Evolutionary conservation across 2,888 invertebrate genomes (phyloP).

Genomic region (Thumatha senex): DNA sequence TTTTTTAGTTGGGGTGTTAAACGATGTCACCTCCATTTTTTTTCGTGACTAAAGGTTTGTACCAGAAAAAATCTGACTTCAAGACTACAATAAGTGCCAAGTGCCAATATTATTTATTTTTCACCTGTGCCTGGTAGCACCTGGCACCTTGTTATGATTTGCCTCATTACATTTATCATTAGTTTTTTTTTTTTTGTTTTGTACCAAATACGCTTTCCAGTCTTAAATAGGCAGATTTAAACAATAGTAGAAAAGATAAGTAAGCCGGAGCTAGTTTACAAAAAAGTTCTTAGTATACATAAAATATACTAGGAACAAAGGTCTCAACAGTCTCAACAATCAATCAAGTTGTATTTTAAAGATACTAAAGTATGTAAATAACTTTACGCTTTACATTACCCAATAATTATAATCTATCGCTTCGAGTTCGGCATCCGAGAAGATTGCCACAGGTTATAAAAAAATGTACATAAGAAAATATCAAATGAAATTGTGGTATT

Average conservation of each 20-base stretch:
- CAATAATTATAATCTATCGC: no score
- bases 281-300: not conserved
- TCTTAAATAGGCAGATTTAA: no score
- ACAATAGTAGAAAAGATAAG: no score
- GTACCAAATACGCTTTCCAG: not conserved
- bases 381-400: no score
- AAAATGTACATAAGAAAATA: no score
- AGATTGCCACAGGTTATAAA: no score
- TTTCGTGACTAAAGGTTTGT: slow-evolving; percentile 40
- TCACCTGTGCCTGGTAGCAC: slow-evolving; percentile 33
- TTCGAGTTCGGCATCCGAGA: no score
- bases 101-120: slow-evolving; percentile 33
- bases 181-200: not conserved
- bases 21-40: slow-evolving; percentile 9
- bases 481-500: no score
- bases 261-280: no score
- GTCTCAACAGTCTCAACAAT: no score
- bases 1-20: no score
- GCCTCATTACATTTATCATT: slow-evolving; percentile 1
- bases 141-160: slow-evolving; percentile 24
- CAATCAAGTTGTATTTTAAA: not conserved
- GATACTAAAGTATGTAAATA: no score
- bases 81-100: slow-evolving; percentile 38
- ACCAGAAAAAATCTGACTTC: slow-evolving; percentile 42
- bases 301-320: not conserved